phyloP scores from a whole-genome alignment of 2,888 invertebrate species.

The Acleris cristana region DNA sequence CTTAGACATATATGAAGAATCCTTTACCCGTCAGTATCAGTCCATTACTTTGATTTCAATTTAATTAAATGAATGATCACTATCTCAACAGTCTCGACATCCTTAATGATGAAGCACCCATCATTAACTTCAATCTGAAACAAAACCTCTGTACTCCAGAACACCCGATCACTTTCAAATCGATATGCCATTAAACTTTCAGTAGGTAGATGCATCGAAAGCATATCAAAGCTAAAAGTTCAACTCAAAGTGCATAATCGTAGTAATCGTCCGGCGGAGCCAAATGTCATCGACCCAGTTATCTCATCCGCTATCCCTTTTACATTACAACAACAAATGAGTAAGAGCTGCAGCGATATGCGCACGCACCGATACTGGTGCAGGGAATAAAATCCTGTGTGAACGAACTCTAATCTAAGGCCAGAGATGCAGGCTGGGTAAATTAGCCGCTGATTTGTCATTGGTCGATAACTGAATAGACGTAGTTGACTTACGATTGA shows the following conservation, averaged over 20 bases:
- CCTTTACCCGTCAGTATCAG: no score
- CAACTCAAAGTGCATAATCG: conserved; percentile 83
- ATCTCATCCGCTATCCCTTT: conserved; percentile 84
- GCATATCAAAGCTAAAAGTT: conserved; percentile 66
- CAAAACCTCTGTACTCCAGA: background rate
- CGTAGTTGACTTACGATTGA: conserved; percentile 4
- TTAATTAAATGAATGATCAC: background rate
- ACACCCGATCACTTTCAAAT: conserved; percentile 27
- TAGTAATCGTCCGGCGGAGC: conserved; percentile 78
- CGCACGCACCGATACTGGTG: conserved; percentile 75
- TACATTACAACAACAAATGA: conserved; percentile 84
- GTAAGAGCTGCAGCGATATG: conserved; percentile 81
- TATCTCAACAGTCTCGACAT: background rate
- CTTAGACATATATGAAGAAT: no score
- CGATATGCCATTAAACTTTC: conserved; percentile 20
- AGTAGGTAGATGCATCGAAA: conserved; percentile 38
- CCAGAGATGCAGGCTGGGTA: conserved; percentile 65
- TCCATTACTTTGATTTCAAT: no score
- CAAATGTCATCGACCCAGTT: conserved; percentile 83
- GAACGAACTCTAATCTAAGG: conserved; percentile 84
- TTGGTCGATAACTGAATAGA: conserved; percentile 21
- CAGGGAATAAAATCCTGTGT: conserved; percentile 83
- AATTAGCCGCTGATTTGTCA: conserved; percentile 50
- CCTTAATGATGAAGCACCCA: background rate
- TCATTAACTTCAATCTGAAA: conserved; percentile 1